phyloP scores from a whole-genome alignment of 2,888 invertebrate genomes.

The Dryadula phaetusa region DNA sequence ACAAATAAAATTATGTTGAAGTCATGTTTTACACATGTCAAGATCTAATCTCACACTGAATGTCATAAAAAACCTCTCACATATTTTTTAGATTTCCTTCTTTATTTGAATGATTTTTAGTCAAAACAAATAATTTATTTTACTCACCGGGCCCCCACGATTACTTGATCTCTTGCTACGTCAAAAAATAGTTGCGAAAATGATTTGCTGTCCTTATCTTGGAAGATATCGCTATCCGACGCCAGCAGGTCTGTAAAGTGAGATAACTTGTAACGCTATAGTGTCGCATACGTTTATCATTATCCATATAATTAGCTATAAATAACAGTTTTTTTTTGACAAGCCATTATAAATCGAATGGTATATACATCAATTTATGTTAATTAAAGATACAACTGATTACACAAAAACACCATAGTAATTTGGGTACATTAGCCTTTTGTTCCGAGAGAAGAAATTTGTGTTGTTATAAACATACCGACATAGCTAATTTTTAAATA shows the following conservation, averaged over 20 bases:
- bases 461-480: not conserved
- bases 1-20: too few species aligned
- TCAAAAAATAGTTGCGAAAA: constrained; percentile 95
- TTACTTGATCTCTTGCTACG: constrained; percentile 92
- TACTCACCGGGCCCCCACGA: constrained; percentile 94
- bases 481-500: constrained; percentile 21
- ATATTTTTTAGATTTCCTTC: not conserved
- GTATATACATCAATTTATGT: not conserved
- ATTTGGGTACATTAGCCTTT: not conserved
- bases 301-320: not conserved
- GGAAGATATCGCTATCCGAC: constrained; percentile 87
- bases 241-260: constrained; percentile 87
- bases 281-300: constrained; percentile 1
- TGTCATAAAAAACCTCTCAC: too few species aligned
- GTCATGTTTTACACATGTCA: not conserved
- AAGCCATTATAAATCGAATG: not conserved
- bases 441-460: not conserved
- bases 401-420: not conserved
- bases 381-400: not conserved
- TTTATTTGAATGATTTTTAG: not conserved
- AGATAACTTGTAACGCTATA: constrained; percentile 31
- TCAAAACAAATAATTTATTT: constrained; percentile 30
- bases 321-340: not conserved
- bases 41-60: not conserved
- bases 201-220: constrained; percentile 88